Evolutionary conservation across 2,888 invertebrate species (phyloP).

Genomic region (Fragum fragum): DNA sequence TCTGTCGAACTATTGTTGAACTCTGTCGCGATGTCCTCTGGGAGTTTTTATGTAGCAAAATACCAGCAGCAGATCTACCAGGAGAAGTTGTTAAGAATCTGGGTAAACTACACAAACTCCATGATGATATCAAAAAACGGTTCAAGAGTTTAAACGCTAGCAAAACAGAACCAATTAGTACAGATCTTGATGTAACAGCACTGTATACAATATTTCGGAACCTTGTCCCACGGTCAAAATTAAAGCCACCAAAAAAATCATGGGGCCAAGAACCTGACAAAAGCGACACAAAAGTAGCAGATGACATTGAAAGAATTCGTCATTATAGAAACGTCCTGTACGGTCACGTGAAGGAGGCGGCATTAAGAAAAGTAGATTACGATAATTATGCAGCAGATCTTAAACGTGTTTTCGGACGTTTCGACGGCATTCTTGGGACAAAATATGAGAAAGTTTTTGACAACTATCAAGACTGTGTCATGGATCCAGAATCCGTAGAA

Average conservation of each 20-base stretch:
- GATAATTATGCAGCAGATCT: not conserved
- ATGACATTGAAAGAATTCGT: conserved; percentile 14
- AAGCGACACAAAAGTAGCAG: conserved; percentile 1
- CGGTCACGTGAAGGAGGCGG: conserved; percentile 2
- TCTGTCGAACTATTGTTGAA: conserved; percentile 5
- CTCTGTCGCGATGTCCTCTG: conserved; percentile 18
- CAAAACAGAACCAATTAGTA: not conserved
- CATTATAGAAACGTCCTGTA: conserved; percentile 9
- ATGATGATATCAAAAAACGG: not conserved
- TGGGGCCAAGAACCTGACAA: conserved; percentile 2
- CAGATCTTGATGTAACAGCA: not conserved
- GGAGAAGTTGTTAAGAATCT: not conserved
- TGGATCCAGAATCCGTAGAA: not conserved
- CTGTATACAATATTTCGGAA: conserved; percentile 2
- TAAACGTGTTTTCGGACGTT: not conserved
- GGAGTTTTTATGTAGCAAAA: conserved; percentile 8
- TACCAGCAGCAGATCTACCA: not conserved
- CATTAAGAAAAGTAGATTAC: not conserved
- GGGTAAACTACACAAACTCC: conserved; percentile 7
- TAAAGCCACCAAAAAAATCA: conserved; percentile 18
- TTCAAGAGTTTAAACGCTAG: not conserved
- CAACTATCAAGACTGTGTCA: not conserved
- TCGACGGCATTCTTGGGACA: conserved; percentile 10
- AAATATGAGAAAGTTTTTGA: not conserved
- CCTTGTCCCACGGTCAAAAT: not conserved